phyloP scores from a whole-genome alignment of 2,888 invertebrate species.

The Chironomus riparius region DNA sequence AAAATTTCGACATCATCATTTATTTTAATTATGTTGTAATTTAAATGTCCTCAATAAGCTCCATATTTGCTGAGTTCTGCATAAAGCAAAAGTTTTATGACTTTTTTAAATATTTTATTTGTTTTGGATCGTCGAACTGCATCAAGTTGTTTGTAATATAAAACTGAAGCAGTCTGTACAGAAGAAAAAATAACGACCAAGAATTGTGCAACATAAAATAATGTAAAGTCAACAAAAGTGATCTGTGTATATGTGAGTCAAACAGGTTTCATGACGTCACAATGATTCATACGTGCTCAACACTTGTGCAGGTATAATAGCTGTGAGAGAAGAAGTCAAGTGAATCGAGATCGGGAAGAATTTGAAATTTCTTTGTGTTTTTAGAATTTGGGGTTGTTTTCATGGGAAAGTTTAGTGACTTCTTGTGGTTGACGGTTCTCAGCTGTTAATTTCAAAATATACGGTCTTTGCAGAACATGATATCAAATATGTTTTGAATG shows the following conservation, averaged over 20 bases:
- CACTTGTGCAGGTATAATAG: background rate
- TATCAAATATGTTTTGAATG: too few relatives aligned
- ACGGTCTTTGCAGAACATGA: too few relatives aligned
- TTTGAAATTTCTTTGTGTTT: background rate
- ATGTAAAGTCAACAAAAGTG: background rate
- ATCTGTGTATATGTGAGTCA: background rate
- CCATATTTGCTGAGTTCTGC: background rate
- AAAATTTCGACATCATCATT: background rate
- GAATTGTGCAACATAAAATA: conserved; percentile 7
- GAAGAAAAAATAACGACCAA: background rate
- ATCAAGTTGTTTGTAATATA: background rate
- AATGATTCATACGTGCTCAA: background rate
- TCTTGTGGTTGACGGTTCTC: background rate
- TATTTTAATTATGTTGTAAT: background rate
- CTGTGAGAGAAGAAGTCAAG: conserved; percentile 5
- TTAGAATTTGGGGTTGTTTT: background rate
- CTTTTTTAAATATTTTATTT: background rate
- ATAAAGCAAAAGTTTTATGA: background rate
- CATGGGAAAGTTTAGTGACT: background rate
- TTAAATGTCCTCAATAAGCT: background rate
- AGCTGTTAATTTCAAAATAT: background rate
- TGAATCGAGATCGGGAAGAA: background rate
- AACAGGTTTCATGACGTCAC: conserved; percentile 26
- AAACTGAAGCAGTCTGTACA: background rate
- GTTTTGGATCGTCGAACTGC: background rate